phyloP scores from a whole-genome alignment of 2,797 vertebrate genomes.

The Picus viridis region DNA sequence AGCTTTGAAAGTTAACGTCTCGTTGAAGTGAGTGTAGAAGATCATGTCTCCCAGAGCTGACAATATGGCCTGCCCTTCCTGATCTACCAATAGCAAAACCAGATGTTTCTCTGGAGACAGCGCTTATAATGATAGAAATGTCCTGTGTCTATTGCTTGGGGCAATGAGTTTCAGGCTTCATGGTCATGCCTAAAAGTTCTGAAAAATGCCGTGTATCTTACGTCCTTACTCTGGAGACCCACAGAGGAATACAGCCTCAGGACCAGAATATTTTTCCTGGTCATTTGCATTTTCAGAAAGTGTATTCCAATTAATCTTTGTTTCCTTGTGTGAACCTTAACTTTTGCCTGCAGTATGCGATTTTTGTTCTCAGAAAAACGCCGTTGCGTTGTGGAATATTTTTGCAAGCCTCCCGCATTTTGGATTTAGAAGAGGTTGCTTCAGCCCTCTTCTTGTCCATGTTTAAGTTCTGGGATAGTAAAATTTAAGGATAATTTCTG shows the following conservation, averaged over 20 bases:
- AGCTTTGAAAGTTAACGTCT: background rate
- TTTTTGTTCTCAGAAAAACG: background rate
- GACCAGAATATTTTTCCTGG: background rate
- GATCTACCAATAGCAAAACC: background rate
- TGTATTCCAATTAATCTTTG: background rate
- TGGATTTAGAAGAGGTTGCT: background rate
- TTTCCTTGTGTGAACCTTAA: background rate
- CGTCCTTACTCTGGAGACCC: background rate
- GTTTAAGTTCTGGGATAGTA: background rate
- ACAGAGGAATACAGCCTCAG: background rate
- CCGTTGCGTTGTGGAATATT: background rate
- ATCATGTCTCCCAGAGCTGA: background rate
- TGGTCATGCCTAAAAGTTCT: conserved; percentile 27
- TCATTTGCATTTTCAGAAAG: conserved; percentile 26
- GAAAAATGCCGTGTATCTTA: background rate
- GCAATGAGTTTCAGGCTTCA: conserved; percentile 8
- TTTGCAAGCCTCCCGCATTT: background rate
- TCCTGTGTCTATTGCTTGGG: background rate
- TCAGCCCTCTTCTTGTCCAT: background rate
- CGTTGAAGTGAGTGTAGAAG: background rate
- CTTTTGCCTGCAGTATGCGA: background rate
- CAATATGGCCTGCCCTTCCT: background rate
- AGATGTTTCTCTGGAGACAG: conserved; percentile 15
- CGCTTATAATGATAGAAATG: background rate
- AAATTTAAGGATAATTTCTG: conserved; percentile 14